A percentile compares a stretch with the other conserved stretches of the same genome.
phyloP scores from a whole-genome alignment of 2,113 vertebrate genomes.

The Pyxicephalus adspersus region DNA sequence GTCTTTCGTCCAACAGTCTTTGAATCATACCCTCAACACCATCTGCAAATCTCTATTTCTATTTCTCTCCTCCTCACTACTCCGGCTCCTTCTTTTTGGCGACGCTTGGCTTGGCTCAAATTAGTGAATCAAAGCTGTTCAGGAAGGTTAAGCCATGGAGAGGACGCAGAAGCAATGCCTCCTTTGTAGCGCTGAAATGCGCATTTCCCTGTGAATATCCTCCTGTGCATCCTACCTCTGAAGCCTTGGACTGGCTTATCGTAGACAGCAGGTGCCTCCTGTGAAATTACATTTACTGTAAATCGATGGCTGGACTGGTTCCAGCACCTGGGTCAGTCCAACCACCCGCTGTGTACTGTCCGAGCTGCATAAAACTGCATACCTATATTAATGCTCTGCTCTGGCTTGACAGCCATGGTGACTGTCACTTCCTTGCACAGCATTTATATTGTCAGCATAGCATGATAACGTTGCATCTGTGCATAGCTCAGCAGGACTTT shows the following conservation, averaged over 20 bases:
- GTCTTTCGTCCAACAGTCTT: not conserved
- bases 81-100: not conserved
- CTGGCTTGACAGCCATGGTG: not conserved
- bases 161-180: not conserved
- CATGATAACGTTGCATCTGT: not conserved
- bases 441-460: not conserved
- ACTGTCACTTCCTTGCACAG: not conserved
- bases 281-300: constrained; percentile 51
- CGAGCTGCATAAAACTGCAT: not conserved
- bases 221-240: constrained; percentile 20
- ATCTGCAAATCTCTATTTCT: constrained; percentile 10
- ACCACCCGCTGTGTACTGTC: constrained; percentile 5
- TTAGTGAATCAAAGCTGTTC: constrained; percentile 44
- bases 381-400: not conserved
- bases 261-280: constrained; percentile 49
- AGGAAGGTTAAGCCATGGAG: constrained; percentile 29
- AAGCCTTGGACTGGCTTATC: constrained; percentile 34
- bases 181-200: not conserved
- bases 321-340: constrained; percentile 19
- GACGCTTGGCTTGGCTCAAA: constrained; percentile 36
- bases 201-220: constrained; percentile 28
- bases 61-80: not conserved
- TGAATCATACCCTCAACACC: not conserved
- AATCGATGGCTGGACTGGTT: constrained; percentile 51
- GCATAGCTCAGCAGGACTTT: constrained; percentile 12